Base-by-base conservation (phyloP, 2,888 invertebrate species). In the Archips crataeganus region DNA sequence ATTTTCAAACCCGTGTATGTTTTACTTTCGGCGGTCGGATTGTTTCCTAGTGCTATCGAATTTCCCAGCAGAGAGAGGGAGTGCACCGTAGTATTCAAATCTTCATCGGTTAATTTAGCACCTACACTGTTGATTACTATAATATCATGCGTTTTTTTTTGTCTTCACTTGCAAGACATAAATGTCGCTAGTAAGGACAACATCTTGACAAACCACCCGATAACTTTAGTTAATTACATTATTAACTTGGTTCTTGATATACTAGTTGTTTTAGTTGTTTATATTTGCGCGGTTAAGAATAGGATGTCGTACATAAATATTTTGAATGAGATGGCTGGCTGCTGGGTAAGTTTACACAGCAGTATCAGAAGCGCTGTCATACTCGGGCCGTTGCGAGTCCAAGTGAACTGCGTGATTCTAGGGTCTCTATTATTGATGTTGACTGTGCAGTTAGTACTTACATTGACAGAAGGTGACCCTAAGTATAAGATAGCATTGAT, bases 1-100 rank as follows among this genome's bases (percentile, higher is more conserved):
- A 69, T 73, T 32, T 73, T 73, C 13, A 69, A 69, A 60, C 73
- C 73, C 6, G 59, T 73, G 2, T 69, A 69, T 34, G 4, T 49
- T 15, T n/a, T 73, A 3, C 49, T 73, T 5, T 63, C 73, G 6
- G 2, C 49, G 42, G 57, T 69, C 1, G 73, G 73, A 42, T 49
- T 73, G 0, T 69, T 73, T 36, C 73, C 73, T 3, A 49, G 59
- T 49, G 57, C 63, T 4, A 51, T 73, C n/a, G 49, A 69, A 42
- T 59, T 69, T 32, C 68, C 73, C 23, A 42, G 11, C 5, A 59
- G 63, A 32, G 68, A 68, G 5, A n/a, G 11, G 6, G 49, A 63
- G 1, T 47, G 15, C 15, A 59, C 39, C 3, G 39, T 73, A 8
- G 39, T 49, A 45, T 62, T 49, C 45, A 69, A 63, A 45, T 64